Conservation (phyloP, 2,797 vertebrate species). For the Crenichthys baileyi region DNA sequence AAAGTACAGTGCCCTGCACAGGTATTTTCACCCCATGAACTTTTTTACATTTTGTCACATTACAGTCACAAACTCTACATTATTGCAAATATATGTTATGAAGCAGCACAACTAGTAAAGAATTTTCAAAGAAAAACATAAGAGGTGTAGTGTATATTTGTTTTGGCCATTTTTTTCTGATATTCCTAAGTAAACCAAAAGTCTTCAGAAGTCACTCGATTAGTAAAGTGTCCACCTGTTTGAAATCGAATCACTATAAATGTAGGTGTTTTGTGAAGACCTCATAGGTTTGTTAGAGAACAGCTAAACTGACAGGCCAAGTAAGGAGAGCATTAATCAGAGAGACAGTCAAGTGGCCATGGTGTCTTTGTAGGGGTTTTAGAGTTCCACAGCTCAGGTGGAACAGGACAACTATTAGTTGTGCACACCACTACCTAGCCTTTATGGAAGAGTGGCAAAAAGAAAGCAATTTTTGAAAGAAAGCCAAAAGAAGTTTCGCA, state of each 20-base stretch:
- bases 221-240: background rate
- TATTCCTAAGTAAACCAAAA: background rate
- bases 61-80: background rate
- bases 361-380: background rate
- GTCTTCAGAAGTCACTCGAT: background rate
- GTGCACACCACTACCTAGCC: too few relatives aligned
- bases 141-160: background rate
- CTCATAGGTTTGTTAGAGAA: background rate
- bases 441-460: too few relatives aligned
- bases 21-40: background rate
- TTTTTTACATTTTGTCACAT: background rate
- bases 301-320: background rate
- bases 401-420: background rate
- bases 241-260: background rate
- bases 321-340: background rate
- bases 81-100: background rate
- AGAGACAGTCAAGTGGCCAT: background rate
- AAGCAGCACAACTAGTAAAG: background rate
- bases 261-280: background rate
- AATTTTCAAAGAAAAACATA: background rate
- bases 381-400: background rate
- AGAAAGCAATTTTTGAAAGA: too few relatives aligned
- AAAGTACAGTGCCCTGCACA: background rate
- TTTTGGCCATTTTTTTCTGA: background rate
- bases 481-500: too few relatives aligned